A percentile compares a stretch with the other conserved stretches of the same genome.
phyloP scores from a whole-genome alignment of 2,113 vertebrate species.

The Opisthocomus hoazin region DNA sequence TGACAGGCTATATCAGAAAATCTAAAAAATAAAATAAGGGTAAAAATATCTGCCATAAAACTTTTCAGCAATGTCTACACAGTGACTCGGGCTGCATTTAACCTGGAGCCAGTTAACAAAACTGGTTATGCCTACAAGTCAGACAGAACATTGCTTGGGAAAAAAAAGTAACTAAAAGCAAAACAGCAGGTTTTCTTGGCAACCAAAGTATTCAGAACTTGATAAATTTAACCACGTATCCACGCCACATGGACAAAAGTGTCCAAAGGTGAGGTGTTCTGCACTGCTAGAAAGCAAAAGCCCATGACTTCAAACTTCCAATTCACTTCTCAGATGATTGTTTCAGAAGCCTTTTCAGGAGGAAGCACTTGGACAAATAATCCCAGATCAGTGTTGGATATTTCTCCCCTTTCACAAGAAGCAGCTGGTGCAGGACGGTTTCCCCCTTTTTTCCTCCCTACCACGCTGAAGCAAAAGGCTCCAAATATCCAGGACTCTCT shows the following conservation, averaged over 20 bases:
- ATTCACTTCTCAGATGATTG: conserved; percentile 30
- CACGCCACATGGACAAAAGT: conserved; percentile 38
- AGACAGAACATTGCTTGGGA: conserved; percentile 2
- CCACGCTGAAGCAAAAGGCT: background rate
- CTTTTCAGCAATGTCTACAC: background rate
- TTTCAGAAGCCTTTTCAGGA: conserved; percentile 35
- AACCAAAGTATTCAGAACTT: background rate
- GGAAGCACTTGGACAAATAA: conserved; percentile 39
- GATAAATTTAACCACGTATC: conserved; percentile 36
- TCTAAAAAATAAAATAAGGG: conserved; percentile 20
- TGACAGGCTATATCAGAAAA: background rate
- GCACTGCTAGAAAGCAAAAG: background rate
- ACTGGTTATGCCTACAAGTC: background rate
- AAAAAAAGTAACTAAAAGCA: background rate
- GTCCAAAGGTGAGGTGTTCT: background rate
- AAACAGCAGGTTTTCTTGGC: background rate
- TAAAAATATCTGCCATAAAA: conserved; percentile 49
- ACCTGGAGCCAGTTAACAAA: background rate
- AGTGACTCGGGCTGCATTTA: conserved; percentile 40
- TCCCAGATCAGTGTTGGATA: conserved; percentile 38
- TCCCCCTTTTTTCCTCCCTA: background rate
- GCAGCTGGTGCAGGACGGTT: background rate
- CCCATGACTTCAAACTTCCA: conserved; percentile 6
- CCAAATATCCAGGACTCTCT: conserved; percentile 47
- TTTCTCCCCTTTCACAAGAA: background rate